Evolutionary conservation across 2,888 invertebrate species (phyloP).

Genomic region (Adineta ricciae): DNA sequence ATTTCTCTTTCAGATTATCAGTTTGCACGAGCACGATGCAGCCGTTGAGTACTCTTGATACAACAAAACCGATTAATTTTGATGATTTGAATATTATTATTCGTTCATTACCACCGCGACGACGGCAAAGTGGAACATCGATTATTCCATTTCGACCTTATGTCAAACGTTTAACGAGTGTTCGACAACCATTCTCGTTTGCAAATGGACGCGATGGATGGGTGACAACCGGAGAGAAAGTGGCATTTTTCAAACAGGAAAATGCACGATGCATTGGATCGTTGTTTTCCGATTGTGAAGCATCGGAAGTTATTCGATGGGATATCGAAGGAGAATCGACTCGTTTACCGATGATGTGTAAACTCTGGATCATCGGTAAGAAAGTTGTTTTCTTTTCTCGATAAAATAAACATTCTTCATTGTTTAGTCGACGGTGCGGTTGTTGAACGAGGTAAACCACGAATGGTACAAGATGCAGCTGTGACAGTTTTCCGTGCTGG

Average conservation of each 20-base stretch:
- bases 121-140: neutral
- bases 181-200: conserved; percentile 1
- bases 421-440: conserved; percentile 11
- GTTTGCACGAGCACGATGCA: too few species aligned
- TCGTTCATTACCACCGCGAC: neutral
- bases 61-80: neutral
- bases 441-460: conserved; percentile 20
- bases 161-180: conserved; percentile 12
- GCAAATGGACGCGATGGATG: neutral
- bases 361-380: conserved; percentile 6
- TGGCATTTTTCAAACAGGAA: neutral
- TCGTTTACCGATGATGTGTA: conserved; percentile 5
- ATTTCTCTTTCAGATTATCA: too few species aligned
- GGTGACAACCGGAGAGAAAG: neutral
- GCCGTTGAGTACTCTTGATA: neutral
- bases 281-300: neutral
- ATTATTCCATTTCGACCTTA: neutral
- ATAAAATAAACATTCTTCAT: neutral
- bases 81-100: neutral
- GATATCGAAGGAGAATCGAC: conserved; percentile 19
- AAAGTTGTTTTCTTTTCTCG: too few species aligned
- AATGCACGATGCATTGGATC: conserved; percentile 18
- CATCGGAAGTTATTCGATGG: conserved; percentile 1
- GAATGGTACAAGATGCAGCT: conserved; percentile 19
- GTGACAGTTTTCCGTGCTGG: neutral